A percentile compares a stretch with the other conserved stretches of the same genome.
phyloP scores from a whole-genome alignment of 2,888 invertebrate species.

The Uloborus plumipes region DNA sequence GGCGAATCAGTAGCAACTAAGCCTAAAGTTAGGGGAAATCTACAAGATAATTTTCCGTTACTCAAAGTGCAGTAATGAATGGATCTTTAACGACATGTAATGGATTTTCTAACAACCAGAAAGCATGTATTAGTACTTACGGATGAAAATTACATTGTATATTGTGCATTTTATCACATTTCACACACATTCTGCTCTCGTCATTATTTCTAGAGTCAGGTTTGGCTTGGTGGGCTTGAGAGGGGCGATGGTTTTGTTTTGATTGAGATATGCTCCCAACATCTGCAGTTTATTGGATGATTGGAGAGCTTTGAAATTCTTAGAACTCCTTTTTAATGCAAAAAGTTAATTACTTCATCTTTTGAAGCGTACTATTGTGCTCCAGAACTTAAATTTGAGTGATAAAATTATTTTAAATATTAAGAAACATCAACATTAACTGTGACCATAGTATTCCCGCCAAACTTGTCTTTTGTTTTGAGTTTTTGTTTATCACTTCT shows the following conservation, averaged over 20 bases:
- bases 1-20: constrained; percentile 47
- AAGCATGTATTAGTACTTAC: constrained; percentile 46
- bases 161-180: too few relatives aligned
- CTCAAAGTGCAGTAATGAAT: constrained; percentile 27
- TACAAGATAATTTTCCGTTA: constrained; percentile 50
- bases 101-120: constrained; percentile 29
- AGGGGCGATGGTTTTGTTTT: background rate
- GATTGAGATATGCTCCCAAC: background rate
- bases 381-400: background rate
- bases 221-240: background rate
- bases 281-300: background rate
- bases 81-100: background rate
- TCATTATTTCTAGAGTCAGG: background rate
- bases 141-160: too few relatives aligned
- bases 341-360: background rate
- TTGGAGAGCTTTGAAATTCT: background rate
- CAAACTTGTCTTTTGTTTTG: too few relatives aligned
- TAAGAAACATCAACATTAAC: too few relatives aligned
- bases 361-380: background rate
- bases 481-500: too few relatives aligned
- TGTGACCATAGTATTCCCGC: too few relatives aligned
- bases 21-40: constrained; percentile 61
- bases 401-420: too few relatives aligned
- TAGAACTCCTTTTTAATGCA: background rate
- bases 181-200: too few relatives aligned